These are phyloP conservation scores for Pseudochirops corinnae DNA, from an alignment of 2,797 vertebrate genomes.

Conservation along the genomic window DNA sequence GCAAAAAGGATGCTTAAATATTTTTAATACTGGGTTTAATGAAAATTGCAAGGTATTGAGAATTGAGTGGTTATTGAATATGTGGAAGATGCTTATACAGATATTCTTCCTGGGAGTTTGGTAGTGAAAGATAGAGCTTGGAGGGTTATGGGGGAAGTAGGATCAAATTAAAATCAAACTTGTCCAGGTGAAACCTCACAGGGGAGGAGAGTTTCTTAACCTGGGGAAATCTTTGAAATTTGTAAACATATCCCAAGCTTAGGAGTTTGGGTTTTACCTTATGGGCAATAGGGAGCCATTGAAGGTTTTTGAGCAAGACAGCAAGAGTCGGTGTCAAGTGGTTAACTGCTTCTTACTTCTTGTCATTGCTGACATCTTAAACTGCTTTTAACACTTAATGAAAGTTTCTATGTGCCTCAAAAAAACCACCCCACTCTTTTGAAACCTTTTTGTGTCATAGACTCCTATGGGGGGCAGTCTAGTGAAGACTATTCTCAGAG, in stretches of 20 bases:
- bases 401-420: background rate
- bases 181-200: background rate
- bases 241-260: background rate
- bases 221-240: background rate
- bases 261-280: background rate
- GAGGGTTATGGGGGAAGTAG: background rate
- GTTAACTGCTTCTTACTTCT: background rate
- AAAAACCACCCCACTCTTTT: background rate
- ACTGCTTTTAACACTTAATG: background rate
- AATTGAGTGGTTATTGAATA: background rate
- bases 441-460: background rate
- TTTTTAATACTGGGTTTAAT: background rate
- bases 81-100: background rate
- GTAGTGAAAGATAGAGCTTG: background rate
- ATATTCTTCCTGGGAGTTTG: background rate
- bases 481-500: background rate
- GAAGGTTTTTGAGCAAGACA: background rate
- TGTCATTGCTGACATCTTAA: background rate
- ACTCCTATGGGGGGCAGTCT: background rate
- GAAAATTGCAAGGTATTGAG: background rate
- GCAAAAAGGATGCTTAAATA: background rate
- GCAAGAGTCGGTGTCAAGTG: no score
- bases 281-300: background rate
- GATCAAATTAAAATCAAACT: background rate
- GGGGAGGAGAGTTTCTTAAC: background rate